Evolutionary conservation across 2,797 vertebrate species (phyloP), one percentile per base, ranked within the genome.

Genomic region (Centropyge bicolor): DNA sequence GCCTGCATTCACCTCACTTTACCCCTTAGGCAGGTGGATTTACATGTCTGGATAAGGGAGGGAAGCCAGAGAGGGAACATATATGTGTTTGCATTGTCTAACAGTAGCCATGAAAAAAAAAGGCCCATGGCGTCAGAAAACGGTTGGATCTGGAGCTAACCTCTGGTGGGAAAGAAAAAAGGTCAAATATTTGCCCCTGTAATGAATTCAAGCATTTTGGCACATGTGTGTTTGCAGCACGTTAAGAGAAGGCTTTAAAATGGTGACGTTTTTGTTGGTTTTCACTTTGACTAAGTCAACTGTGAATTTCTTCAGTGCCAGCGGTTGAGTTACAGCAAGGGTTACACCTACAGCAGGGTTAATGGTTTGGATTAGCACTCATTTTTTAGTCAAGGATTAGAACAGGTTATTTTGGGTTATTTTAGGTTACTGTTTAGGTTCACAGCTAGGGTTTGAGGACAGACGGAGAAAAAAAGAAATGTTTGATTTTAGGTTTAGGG

Each of bases 21-120:
- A 94, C 92, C 94, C 92, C 85, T 81, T 52, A 78, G 91, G 92
- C 94, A 94, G 93, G 92, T 94, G 93, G 84, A 93, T 94, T 95
- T 94, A 90, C 89, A 92, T 92, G 91, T 90, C 87, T 90, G 85
- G 82, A 62, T 85, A 70, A 78, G 64, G 60, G 24, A 65, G 67
- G 70, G 49, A 76, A 70, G 68, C 69, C 80, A 70, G 62, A 20
- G 55, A 83, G 55, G 72, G 56, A 82, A 84, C 88, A 84, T 87
- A 87, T 86, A 85, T 86, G 82, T 90, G 83, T 91, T 86, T 86
- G 88, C 86, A 86, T 89, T 93, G 89, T 82, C 82, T 76, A 66
- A 78, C 63, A 36, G 70, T 60, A 78, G 70, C 52, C 63, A 61
- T 6, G 38, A 38, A 60, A 67, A 46, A 71, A 72, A 74, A 78